Percentiles rank a stretch among this genome's conserved stretches.
phyloP scores from a whole-genome alignment of 2,797 vertebrate genomes.

The Falco columbarius region DNA sequence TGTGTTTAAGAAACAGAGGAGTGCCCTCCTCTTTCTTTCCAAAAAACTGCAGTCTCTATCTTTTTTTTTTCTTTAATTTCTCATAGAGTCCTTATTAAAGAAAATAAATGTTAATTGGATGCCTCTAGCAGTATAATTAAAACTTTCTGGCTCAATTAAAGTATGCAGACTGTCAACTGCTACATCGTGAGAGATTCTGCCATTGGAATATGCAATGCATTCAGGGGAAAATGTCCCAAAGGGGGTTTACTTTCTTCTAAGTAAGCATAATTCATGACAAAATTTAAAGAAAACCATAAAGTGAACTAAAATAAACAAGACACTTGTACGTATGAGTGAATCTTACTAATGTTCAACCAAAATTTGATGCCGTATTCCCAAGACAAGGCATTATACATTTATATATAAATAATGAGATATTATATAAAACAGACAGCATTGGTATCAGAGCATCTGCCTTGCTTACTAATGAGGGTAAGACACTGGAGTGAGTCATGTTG shows the following conservation, averaged over 20 bases:
- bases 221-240: slow-evolving; percentile 33
- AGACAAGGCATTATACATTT: background rate
- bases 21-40: background rate
- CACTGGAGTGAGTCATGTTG: slow-evolving; percentile 1
- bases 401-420: slow-evolving; percentile 29
- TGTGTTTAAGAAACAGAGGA: background rate
- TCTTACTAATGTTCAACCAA: background rate
- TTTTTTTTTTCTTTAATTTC: background rate
- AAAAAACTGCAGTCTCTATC: background rate
- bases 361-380: background rate
- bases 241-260: background rate
- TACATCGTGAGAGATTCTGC: slow-evolving; percentile 29
- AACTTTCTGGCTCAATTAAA: slow-evolving; percentile 78
- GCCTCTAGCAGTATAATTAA: slow-evolving; percentile 82
- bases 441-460: slow-evolving; percentile 30
- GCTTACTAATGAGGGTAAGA: slow-evolving; percentile 50
- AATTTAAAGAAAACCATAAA: slow-evolving; percentile 30
- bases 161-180: slow-evolving; percentile 73
- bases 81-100: slow-evolving; percentile 23
- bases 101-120: slow-evolving; percentile 78
- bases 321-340: background rate
- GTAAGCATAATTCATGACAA: slow-evolving; percentile 32
- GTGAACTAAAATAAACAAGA: slow-evolving; percentile 35
- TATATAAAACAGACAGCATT: slow-evolving; percentile 49
- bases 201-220: slow-evolving; percentile 32